Evolutionary conservation across 2,113 vertebrate species (phyloP), one percentile per base, ranked within the genome.

Genomic region (Platichthys stellatus): DNA sequence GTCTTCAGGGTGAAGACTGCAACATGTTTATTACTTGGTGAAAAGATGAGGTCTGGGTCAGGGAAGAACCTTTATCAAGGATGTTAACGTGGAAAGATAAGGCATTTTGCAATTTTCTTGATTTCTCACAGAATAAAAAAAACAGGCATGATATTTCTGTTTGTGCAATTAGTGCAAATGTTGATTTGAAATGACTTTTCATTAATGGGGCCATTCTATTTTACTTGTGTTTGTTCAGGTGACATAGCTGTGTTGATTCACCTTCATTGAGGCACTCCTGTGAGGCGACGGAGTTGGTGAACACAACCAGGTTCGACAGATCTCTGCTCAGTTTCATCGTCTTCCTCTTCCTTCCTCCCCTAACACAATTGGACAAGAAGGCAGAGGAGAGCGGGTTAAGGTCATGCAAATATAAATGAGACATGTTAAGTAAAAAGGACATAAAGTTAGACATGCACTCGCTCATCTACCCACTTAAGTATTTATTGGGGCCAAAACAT

Each of bases 301-400:
- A 97, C 26, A 98, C 94, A 78, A 99, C 98, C 43, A 99, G 90
- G 80, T 98, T 97, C 0, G 98, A 99, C 23, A 99, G 94, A 71
- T 97, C 98, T 68, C 98, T 93, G 67, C 97, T 99, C 62, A 99
- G 94, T 79, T 99, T 98, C 94, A 98, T 97, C 0, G 98, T 99
- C 90, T 96, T 99, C 84, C 96, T 96, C 72, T 96, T 95, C 31
- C 95, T 94, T 43, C 93, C 94, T 70, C 95, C 83, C 83, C 98
- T 97, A 45, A 26, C 43, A 63, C n/a, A 69, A 62, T 68, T 54
- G 11, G 31, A 56, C 57, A 20, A 47, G 14, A 78, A 66, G 31
- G 69, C 11, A 80, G n/a, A 83, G 35, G 69, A 71, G 53, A 38
- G 53, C 43, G 7, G 38, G 63, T 31, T 31, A 31, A 31, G 31